Conservation (phyloP, 2,113 vertebrate genomes). For the Marmota flaviventris region DNA sequence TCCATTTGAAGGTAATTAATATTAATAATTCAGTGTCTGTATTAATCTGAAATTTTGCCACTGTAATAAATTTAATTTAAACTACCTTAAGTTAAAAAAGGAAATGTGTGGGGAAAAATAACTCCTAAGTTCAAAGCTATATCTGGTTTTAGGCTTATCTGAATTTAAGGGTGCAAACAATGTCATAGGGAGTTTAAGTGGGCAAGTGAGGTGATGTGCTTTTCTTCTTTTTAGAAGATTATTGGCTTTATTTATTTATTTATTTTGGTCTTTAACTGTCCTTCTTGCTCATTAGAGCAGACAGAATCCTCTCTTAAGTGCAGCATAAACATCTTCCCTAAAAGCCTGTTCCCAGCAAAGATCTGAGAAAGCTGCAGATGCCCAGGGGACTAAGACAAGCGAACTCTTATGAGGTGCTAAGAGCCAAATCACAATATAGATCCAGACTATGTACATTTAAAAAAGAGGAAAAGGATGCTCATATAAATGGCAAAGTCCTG, state of each 20-base stretch:
- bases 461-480: constrained; percentile 8
- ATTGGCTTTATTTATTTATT: background rate
- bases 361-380: background rate
- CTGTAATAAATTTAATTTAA: background rate
- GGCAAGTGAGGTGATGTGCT: background rate
- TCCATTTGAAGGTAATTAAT: background rate
- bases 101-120: background rate
- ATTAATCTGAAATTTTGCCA: background rate
- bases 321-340: background rate
- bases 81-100: background rate
- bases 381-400: background rate
- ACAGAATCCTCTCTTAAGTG: background rate
- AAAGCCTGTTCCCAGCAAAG: constrained; percentile 50
- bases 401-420: background rate
- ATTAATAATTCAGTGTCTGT: background rate
- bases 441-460: background rate
- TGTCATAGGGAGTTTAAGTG: background rate
- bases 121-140: background rate
- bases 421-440: background rate
- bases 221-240: constrained; percentile 14
- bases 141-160: background rate
- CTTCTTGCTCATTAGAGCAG: constrained; percentile 25
- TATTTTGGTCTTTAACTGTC: background rate
- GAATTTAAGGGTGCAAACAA: background rate
- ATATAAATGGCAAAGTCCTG: background rate